Percentiles rank a stretch among this genome's conserved stretches.
Conservation (phyloP, 2,113 vertebrate species). For the Empidonax alnorum region DNA sequence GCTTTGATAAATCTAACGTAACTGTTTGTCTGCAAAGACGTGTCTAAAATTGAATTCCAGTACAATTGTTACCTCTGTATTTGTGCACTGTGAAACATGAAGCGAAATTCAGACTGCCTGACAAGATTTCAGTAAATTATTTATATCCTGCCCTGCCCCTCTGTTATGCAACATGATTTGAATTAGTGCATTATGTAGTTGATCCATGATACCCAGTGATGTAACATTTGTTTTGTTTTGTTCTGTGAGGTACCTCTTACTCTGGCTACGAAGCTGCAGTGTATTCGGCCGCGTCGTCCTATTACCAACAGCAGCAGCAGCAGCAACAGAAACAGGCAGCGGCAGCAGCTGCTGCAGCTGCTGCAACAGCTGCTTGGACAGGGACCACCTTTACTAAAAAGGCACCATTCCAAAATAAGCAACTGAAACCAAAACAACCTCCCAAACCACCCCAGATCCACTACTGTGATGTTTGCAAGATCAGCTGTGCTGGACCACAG, state of each 20-base stretch:
- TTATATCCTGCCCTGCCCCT: neutral
- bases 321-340: slow-evolving; percentile 91
- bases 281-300: slow-evolving; percentile 96
- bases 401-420: slow-evolving; percentile 94
- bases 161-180: neutral
- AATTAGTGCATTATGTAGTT: neutral
- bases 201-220: slow-evolving; percentile 6
- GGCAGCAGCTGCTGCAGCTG: slow-evolving; percentile 88
- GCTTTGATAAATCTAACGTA: neutral
- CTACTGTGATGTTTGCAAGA: slow-evolving; percentile 99
- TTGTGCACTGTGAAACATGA: neutral
- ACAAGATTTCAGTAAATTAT: neutral
- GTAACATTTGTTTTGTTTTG: slow-evolving; percentile 66
- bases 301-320: slow-evolving; percentile 95
- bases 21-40: neutral
- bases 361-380: slow-evolving; percentile 93
- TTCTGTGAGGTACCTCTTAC: slow-evolving; percentile 90
- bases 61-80: neutral
- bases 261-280: slow-evolving; percentile 98
- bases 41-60: neutral
- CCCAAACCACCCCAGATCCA: slow-evolving; percentile 98
- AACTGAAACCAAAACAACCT: slow-evolving; percentile 94
- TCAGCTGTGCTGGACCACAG: slow-evolving; percentile 99
- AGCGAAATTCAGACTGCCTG: neutral
- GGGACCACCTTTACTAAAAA: slow-evolving; percentile 97